Evolutionary conservation across 2,113 vertebrate species (phyloP).

Genomic region (Notarius quadriscutis): DNA sequence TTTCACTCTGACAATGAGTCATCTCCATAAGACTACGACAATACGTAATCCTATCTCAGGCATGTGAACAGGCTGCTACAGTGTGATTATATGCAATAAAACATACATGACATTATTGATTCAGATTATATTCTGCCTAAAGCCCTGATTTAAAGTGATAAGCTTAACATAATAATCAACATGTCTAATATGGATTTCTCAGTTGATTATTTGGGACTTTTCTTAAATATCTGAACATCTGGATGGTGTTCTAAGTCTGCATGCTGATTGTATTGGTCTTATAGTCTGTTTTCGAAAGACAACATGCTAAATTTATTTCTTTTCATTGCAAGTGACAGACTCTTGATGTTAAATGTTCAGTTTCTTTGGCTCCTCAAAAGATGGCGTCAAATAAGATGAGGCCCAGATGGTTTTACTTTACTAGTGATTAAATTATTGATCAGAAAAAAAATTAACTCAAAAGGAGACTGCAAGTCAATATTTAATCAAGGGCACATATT

Average conservation of each 20-base stretch:
- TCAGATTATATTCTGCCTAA: background rate
- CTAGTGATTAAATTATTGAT: constrained; percentile 71
- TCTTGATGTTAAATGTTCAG: background rate
- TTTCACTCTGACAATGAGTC: background rate
- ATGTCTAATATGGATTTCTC: background rate
- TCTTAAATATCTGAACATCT: background rate
- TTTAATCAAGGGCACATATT: constrained; percentile 68
- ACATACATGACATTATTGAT: background rate
- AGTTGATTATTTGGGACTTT: background rate
- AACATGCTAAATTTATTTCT: background rate
- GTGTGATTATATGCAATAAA: background rate
- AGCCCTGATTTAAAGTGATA: background rate
- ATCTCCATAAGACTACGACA: background rate
- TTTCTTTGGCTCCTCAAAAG: background rate
- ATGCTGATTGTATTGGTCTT: background rate
- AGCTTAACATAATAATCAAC: background rate
- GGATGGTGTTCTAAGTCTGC: background rate
- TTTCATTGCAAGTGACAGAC: constrained; percentile 7
- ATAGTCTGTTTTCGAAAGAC: background rate
- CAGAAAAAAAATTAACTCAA: constrained; percentile 56
- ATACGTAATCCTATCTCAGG: constrained; percentile 2
- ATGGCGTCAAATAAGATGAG: constrained; percentile 22
- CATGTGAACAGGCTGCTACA: background rate
- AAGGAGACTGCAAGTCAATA: constrained; percentile 70
- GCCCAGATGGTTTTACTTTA: constrained; percentile 54